Base-by-base conservation (phyloP, 1,140 invertebrate species). In the Acromyrmex heyeri region DNA sequence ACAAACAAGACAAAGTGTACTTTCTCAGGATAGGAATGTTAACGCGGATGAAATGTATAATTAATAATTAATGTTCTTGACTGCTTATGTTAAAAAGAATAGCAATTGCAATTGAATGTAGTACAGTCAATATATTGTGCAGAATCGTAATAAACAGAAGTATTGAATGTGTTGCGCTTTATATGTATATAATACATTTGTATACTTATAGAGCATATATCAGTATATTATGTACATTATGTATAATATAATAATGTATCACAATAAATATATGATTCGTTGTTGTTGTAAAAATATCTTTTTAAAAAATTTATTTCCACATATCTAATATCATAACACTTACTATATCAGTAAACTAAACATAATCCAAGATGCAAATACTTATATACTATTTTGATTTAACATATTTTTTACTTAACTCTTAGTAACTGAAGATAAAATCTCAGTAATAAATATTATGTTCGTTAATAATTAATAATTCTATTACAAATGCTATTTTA, bases 171-270 rank as follows among this genome's bases (percentile, higher is more conserved):
- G 27, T 30, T 30, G 67, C 16, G 69, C n/a, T 83, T 73, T 73
- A 83, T 61, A 38, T 12, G 55, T 83, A 75, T 83, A 73, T 62
- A 21, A 61, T 16, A 61, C 4, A 72, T 27, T 70, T 82, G 50
- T 88, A 86, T 78, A 78, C 30, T 38, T 78, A 79, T 61, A 72
- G 55, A 83, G 75, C 57, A 57, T 77, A 57, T 77, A 67, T 85
- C 65, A 53, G 48, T 77, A 87, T 27, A 3, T 85, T 61, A 86
- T 77, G 81, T 81, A 87, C 34, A 87, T 87, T 90, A 87, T 90
- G 62, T 91, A 90, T 83, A 87, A 87, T 86, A 61, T 70, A 24
- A 59, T 87, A 61, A 82, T 81, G 57, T n/a, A 86, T 61, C 64
- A 81, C 64, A 69, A 69, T 65, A 76, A 67, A 72, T 81, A 62